Evolutionary conservation across 2,888 invertebrate species (phyloP).

Genomic region (Pherbina coryleti): DNA sequence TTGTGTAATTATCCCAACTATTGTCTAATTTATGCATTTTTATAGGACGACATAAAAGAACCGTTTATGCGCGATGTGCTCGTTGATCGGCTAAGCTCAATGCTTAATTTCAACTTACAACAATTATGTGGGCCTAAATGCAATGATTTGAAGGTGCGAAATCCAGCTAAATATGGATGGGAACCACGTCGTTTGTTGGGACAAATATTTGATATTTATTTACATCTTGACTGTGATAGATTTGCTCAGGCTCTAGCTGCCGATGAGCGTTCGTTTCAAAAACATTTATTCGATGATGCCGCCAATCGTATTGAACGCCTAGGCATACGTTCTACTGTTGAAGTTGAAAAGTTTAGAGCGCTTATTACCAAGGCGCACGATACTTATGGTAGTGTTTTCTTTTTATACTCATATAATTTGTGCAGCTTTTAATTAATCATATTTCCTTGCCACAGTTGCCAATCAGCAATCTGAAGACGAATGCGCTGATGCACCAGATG

Average conservation of each 20-base stretch:
- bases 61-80: slow-evolving; percentile 95
- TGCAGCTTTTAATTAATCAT: not conserved
- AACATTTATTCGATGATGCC: slow-evolving; percentile 93
- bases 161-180: slow-evolving; percentile 97
- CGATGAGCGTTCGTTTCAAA: slow-evolving; percentile 96
- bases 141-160: slow-evolving; percentile 91
- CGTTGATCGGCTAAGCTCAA: slow-evolving; percentile 93
- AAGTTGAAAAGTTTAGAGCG: slow-evolving; percentile 87
- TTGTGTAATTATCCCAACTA: not conserved
- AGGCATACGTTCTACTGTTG: slow-evolving; percentile 85
- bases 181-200: slow-evolving; percentile 92
- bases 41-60: slow-evolving; percentile 84
- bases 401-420: not conserved
- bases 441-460: slow-evolving; percentile 69
- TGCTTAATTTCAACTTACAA: slow-evolving; percentile 98
- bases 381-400: slow-evolving; percentile 73
- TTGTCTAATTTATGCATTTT: not conserved
- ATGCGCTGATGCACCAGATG: slow-evolving; percentile 95
- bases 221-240: slow-evolving; percentile 92
- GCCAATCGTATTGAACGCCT: slow-evolving; percentile 83
- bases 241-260: slow-evolving; percentile 94
- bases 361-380: slow-evolving; percentile 83
- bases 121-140: slow-evolving; percentile 97
- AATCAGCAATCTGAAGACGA: slow-evolving; percentile 93
- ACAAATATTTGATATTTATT: slow-evolving; percentile 95